Evolutionary conservation across 2,113 vertebrate species (phyloP).

Genomic region (Microtus pennsylvanicus): DNA sequence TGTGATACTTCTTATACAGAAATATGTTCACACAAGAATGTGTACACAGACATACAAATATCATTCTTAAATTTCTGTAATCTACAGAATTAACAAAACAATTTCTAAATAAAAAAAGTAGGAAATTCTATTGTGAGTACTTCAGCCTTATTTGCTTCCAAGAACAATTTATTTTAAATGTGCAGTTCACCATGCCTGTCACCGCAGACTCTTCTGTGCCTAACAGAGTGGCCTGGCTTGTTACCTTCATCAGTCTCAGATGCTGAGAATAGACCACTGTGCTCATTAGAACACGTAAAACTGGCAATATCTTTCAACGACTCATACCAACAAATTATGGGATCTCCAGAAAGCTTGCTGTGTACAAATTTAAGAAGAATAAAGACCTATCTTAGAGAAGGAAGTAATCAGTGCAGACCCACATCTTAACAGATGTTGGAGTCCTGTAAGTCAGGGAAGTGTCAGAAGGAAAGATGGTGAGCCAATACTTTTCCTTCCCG

Average conservation of each 20-base stretch:
- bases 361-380: slow-evolving; percentile 70
- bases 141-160: slow-evolving; percentile 25
- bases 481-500: neutral
- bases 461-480: slow-evolving; percentile 48
- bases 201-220: slow-evolving; percentile 79
- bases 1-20: neutral
- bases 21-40: neutral
- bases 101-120: neutral
- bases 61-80: neutral
- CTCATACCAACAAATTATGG: slow-evolving; percentile 80
- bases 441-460: slow-evolving; percentile 35
- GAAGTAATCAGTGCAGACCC: slow-evolving; percentile 67
- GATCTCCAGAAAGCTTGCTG: slow-evolving; percentile 67
- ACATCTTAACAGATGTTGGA: slow-evolving; percentile 44
- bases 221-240: slow-evolving; percentile 79
- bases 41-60: neutral
- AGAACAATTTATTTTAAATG: slow-evolving; percentile 83
- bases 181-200: slow-evolving; percentile 63
- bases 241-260: slow-evolving; percentile 83
- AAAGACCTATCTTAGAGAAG: slow-evolving; percentile 1
- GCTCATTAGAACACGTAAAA: slow-evolving; percentile 83
- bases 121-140: neutral
- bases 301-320: slow-evolving; percentile 73
- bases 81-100: neutral
- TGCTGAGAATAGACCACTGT: slow-evolving; percentile 70